Evolutionary conservation across 2,888 invertebrate genomes (phyloP).

Genomic region (Athalia rosae): DNA sequence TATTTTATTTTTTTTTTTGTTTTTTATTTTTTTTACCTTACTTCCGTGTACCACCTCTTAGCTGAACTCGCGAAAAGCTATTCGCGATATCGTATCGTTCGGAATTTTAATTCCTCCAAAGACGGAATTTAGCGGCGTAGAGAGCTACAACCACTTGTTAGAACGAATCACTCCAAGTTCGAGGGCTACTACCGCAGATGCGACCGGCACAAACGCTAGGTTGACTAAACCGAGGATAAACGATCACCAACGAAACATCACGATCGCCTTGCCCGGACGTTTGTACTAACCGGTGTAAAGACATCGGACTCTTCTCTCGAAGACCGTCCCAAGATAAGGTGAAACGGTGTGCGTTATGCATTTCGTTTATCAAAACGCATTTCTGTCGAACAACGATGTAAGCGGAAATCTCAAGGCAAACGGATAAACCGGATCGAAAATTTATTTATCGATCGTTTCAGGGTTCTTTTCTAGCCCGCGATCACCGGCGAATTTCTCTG

Average conservation of each 20-base stretch:
- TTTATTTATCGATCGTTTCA: too few relatives aligned
- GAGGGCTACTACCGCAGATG: background rate
- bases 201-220: conserved; percentile 1
- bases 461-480: too few relatives aligned
- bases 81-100: background rate
- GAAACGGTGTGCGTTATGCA: background rate
- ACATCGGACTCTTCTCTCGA: background rate
- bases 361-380: background rate
- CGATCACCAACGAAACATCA: conserved; percentile 23
- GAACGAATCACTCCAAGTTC: conserved; percentile 4
- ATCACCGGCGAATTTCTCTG: too few relatives aligned
- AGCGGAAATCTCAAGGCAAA: too few relatives aligned
- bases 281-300: conserved; percentile 13
- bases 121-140: background rate
- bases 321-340: background rate
- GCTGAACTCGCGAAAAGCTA: background rate
- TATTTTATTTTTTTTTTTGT: background rate
- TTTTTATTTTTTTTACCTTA: background rate
- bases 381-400: too few relatives aligned
- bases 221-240: conserved; percentile 7
- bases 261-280: conserved; percentile 18
- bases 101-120: background rate
- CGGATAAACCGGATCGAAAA: too few relatives aligned
- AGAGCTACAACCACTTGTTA: conserved; percentile 41
- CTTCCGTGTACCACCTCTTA: background rate